Evolutionary conservation across 1,140 invertebrate species (phyloP), one percentile per base, ranked within the genome.

Genomic region (Anagrus nilaparvatae): DNA sequence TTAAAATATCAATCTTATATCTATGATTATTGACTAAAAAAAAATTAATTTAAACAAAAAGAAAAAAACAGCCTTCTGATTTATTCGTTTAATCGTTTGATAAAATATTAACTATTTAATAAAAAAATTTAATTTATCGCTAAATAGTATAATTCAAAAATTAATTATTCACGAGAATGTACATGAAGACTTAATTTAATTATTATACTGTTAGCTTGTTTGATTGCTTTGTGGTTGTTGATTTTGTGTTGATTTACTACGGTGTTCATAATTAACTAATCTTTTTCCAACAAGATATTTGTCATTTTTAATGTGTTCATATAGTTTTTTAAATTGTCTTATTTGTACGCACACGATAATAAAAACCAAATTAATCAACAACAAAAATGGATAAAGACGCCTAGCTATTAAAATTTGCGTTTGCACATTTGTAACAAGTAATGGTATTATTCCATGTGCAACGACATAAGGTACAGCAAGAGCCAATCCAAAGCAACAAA

Each of bases 221-320:
- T 33, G 44, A 62, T 52, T 44, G 58, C 48, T 46, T n/a, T 50
- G 51, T 51, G 57, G 56, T 41, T 67, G 61, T 19, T 68, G 63
- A 44, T 70, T 66, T 29, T 56, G 50, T 24, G 68, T 65, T 48
- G 75, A 72, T 53, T 77, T 77, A 47, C 77, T 76, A 40, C 80
- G 71, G 61, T 85, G 82, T 59, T 97, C 88, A 63, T 97, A 97
- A 68, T 97, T 97, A 1, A 97, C 91, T 39, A 97, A 75, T 40
- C 90, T 75, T 55, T 91, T 84, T 0, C 94, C 93, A 3, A 97
- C 92, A 18, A 97, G 74, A 70, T 97, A 98, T 71, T 98, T 98
- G 61, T 99, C 95, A 71, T 99, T 97, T 67, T 96, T 96, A 58
- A 99, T 99, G 65, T 97, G 94, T 60, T 98, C 89, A 60, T 97